These are phyloP conservation scores for Coregonus ussuriensis DNA, from an alignment of 2,797 vertebrate species.

Conservation along the genomic window DNA sequence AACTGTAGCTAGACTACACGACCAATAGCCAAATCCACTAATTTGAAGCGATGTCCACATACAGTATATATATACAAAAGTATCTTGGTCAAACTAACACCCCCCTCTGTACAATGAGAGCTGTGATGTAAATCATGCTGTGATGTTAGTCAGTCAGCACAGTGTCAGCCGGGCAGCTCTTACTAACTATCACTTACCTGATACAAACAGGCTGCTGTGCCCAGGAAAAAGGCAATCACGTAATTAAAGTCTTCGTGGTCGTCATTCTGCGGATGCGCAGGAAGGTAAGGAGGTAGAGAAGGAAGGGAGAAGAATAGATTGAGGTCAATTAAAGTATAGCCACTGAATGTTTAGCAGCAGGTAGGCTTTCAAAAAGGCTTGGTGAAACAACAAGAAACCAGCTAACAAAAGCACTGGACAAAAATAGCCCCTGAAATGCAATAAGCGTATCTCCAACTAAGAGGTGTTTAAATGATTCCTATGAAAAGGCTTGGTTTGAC, in stretches of 20 bases:
- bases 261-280: slow-evolving; percentile 71
- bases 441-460: too few relatives aligned
- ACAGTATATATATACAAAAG: too few relatives aligned
- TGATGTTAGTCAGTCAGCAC: slow-evolving; percentile 58
- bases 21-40: too few relatives aligned
- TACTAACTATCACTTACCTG: slow-evolving; percentile 84
- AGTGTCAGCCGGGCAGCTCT: slow-evolving; percentile 39
- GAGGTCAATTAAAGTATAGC: background rate
- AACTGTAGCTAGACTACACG: too few relatives aligned
- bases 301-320: background rate
- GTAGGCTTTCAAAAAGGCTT: background rate
- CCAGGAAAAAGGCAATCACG: slow-evolving; percentile 96
- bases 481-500: too few relatives aligned
- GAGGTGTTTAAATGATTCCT: too few relatives aligned
- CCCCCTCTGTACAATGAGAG: background rate
- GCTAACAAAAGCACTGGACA: background rate
- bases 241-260: slow-evolving; percentile 94
- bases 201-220: slow-evolving; percentile 94
- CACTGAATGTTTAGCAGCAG: background rate
- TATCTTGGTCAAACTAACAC: background rate
- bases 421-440: too few relatives aligned
- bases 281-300: background rate
- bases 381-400: background rate
- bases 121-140: slow-evolving; percentile 29
- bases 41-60: too few relatives aligned